Evolutionary conservation across 2,113 vertebrate species (phyloP).

Genomic region (Argyrosomus japonicus): DNA sequence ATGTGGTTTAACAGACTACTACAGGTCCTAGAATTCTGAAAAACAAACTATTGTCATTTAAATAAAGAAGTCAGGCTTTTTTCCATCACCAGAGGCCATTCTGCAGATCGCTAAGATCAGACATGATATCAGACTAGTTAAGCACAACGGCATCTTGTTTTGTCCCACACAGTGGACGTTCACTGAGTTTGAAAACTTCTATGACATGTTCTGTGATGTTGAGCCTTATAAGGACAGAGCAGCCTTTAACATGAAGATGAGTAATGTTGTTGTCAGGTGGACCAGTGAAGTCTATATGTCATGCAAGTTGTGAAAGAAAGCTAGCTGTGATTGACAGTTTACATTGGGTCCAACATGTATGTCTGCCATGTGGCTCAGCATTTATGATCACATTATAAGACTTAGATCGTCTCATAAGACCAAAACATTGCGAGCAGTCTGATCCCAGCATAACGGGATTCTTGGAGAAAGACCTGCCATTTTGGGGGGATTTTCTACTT

Average conservation of each 20-base stretch:
- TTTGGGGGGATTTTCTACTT: not conserved
- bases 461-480: not conserved
- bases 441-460: not conserved
- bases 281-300: not conserved
- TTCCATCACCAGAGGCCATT: too few relatives aligned
- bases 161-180: too few relatives aligned
- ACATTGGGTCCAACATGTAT: not conserved
- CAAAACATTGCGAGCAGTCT: not conserved
- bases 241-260: not conserved
- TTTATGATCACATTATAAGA: not conserved
- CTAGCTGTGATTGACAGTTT: not conserved
- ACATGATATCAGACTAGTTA: too few relatives aligned
- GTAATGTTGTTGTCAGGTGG: not conserved
- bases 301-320: not conserved
- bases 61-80: too few relatives aligned
- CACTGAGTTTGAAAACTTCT: not conserved
- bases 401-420: not conserved
- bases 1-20: too few relatives aligned
- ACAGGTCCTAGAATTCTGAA: too few relatives aligned
- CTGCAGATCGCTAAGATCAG: too few relatives aligned
- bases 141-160: too few relatives aligned
- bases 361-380: not conserved
- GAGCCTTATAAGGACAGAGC: not conserved
- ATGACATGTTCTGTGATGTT: not conserved
- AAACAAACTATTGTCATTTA: too few relatives aligned